Base-by-base conservation (phyloP, 92 coral and sea anemone species). In the Phymanthus crucifer region DNA sequence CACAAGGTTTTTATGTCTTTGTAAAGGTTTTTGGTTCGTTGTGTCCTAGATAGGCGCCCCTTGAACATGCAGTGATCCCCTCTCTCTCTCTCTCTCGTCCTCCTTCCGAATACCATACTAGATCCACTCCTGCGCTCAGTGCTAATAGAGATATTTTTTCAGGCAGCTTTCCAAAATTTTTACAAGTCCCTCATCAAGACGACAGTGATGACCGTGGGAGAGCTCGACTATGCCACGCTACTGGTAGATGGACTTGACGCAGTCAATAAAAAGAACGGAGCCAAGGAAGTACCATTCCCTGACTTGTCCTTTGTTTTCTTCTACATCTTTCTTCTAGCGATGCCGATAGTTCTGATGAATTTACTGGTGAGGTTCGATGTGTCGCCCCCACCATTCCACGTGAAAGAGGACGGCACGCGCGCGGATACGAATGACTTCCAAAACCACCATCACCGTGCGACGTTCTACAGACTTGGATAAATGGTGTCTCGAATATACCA, bases 131-230 rank as follows among this genome's bases (percentile, higher is more conserved):
- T 23, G n/a, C 0, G 26, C 23, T 19, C 27, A 3, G 5, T 54
- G 64, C 6, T 54, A 2, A 23, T 19, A 2, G 7, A 4, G 18
- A 43, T 6, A n/a, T 24, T 40, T 46, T 4, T 65, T 16, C 78
- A 93, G 98, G 91, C 68, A 0, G 85, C 98, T 16, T 93, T 90
- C 37, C 68, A 56, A 21, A 31, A 54, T 19, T 73, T 79, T 40
- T 90, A 85, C 34, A 74, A 61, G 34, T 66, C 98, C 12, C 73
- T 93, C 18, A 86, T 93, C 57, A 90, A 86, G 84, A 92, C 91
- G 13, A 88, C 98, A 13, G 94, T 88, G 21, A 93, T 93, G 98
- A 93, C 92, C 87, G 66, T 90, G 35, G 98, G 98, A 14, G 98
- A 93, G 91, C 73, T 88, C 23, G 98, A 91, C 34, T 93, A 93